These are phyloP conservation scores for Homarus americanus DNA, from an alignment of 1,140 invertebrate genomes.

Conservation along the genomic window DNA sequence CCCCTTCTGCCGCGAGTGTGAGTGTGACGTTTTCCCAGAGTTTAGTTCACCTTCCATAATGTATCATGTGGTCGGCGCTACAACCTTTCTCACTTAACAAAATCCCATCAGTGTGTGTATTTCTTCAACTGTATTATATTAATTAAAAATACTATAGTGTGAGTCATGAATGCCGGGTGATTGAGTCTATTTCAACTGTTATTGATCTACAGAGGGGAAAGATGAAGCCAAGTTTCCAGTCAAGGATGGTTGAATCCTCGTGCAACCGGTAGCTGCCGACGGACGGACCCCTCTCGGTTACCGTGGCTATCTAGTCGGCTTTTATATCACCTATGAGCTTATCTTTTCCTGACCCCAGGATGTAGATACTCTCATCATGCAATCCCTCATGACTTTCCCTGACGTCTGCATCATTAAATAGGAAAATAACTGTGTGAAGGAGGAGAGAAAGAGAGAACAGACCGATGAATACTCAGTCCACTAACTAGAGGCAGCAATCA, in stretches of 20 bases:
- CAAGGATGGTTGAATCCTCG: constrained; percentile 10
- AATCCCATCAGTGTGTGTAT: not conserved
- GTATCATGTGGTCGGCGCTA: not conserved
- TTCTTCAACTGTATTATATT: not conserved
- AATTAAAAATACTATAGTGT: not conserved
- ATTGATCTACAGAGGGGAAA: not conserved
- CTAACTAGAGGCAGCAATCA: not conserved
- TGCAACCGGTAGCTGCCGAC: not conserved
- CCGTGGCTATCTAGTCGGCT: not conserved
- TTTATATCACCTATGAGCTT: too few relatives aligned
- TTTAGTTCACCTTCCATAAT: constrained; percentile 20
- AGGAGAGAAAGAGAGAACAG: not conserved
- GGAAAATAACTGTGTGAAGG: not conserved
- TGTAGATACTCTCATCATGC: not conserved
- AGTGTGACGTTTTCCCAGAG: constrained; percentile 11
- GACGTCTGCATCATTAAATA: not conserved
- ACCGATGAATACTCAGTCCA: not conserved
- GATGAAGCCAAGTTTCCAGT: constrained; percentile 31
- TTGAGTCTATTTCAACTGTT: not conserved
- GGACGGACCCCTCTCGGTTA: not conserved
- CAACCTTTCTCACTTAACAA: not conserved
- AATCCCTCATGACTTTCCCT: not conserved
- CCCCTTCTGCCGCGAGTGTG: constrained; percentile 25
- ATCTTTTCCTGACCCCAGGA: not conserved
- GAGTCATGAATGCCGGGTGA: not conserved